Base-by-base conservation (phyloP, 1,140 invertebrate genomes). In the Apis dorsata region DNA sequence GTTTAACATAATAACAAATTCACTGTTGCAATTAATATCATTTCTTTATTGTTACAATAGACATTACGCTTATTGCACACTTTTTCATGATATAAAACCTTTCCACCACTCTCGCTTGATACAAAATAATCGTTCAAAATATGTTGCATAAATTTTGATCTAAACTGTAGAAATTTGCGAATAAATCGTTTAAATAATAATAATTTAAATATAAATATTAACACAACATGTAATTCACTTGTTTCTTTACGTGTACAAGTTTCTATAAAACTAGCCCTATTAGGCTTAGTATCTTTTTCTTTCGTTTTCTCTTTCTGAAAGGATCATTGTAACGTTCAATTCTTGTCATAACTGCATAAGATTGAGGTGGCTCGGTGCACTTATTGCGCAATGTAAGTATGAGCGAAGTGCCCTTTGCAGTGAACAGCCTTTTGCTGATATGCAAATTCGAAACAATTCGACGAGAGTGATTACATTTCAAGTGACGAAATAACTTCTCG, bases 31-130 rank as follows among this genome's bases (percentile, higher is more conserved):
- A 87, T 92, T 90, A 91, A 93, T 93, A 93, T 90, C 89, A 91
- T 91, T 89, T 92, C 88, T 88, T 93, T 91, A 92, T 90, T 92
- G 91, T 92, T 93, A 93, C 92, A 93, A 92, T 93, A 93, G 88
- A 92, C 91, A 87, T 92, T 88, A 91, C 88, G 92, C 91, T 93
- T 93, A 93, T 93, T 93, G 92, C 92, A 93, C 92, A 88, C 90
- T 92, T 91, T 91, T 92, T 86, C 90, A 88, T 91, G 91, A 92
- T 93, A 93, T 92, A 92, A 93, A 93, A 93, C 86, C 90, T 91
- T 84, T 73, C 81, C 83, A 86, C 76, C 79, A 92, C 81, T 92
- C 90, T 91, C 88, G 86, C 89, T 89, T 88, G 89, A 87, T 92
- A 92, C 89, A 91, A 93, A 88, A 91, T 89, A 90, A 92, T 92